Conservation (phyloP, 2,797 vertebrate genomes). For the Neopelma chrysocephalum region DNA sequence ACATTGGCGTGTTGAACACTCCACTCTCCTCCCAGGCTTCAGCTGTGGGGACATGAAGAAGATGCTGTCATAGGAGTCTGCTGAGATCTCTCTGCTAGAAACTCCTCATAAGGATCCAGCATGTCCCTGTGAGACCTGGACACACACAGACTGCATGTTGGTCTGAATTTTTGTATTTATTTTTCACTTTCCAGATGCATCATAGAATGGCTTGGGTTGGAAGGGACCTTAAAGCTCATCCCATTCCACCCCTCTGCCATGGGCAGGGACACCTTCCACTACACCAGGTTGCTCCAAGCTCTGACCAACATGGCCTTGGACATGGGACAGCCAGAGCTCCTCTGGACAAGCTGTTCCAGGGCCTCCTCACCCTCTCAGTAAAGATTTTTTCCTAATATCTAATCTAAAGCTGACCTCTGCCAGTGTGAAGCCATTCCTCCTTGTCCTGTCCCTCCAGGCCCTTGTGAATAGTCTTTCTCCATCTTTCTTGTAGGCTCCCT, state of each 20-base stretch:
- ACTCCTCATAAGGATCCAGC: background rate
- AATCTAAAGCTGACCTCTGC: background rate
- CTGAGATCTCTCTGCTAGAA: background rate
- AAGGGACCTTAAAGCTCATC: background rate
- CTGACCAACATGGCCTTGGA: background rate
- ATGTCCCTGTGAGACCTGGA: background rate
- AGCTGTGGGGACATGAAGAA: background rate
- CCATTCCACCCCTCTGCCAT: background rate
- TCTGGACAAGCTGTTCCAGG: background rate
- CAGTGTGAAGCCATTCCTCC: background rate
- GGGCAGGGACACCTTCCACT: background rate
- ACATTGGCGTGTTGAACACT: fast-evolving
- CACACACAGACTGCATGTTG: background rate
- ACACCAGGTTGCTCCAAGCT: background rate
- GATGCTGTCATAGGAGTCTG: too few relatives aligned
- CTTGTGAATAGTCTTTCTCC: background rate
- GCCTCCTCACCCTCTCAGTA: background rate
- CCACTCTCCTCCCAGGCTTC: background rate
- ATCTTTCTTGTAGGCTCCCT: background rate
- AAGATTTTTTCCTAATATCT: background rate
- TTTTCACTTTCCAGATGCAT: background rate
- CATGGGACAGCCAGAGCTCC: background rate
- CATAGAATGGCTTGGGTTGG: background rate
- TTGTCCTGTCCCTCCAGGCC: background rate
- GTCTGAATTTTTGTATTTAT: background rate